Conservation (phyloP, 2,113 vertebrate genomes). For the Callocephalon fimbriatum region DNA sequence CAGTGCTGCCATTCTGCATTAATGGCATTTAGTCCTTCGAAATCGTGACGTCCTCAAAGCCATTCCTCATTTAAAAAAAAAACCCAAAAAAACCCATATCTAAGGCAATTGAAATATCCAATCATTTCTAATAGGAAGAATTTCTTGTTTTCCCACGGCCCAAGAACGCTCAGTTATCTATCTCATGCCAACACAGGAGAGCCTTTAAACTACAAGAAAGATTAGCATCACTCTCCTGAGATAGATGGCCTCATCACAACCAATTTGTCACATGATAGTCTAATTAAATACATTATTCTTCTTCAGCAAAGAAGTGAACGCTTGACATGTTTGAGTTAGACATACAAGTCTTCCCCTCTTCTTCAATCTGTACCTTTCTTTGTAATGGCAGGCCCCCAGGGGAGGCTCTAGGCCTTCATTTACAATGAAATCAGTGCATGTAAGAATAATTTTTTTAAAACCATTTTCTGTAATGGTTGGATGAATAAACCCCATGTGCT, state of each 20-base stretch:
- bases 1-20: background rate
- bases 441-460: background rate
- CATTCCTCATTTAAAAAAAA: background rate
- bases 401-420: conserved; percentile 43
- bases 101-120: background rate
- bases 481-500: conserved; percentile 56
- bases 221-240: conserved; percentile 70
- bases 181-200: conserved; percentile 38
- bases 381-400: conserved; percentile 35
- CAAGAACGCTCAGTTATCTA: background rate
- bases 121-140: background rate
- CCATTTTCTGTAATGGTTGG: conserved; percentile 42
- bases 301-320: conserved; percentile 48
- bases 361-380: conserved; percentile 15
- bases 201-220: conserved; percentile 64
- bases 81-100: too few relatives aligned
- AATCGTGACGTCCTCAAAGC: background rate
- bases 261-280: conserved; percentile 74
- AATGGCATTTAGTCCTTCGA: background rate
- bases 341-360: background rate
- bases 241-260: conserved; percentile 70
- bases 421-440: conserved; percentile 28
- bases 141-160: background rate
- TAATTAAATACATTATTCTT: conserved; percentile 78
- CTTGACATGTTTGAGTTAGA: conserved; percentile 54